Conservation (phyloP, 1,140 invertebrate genomes). For the Physella acuta region DNA sequence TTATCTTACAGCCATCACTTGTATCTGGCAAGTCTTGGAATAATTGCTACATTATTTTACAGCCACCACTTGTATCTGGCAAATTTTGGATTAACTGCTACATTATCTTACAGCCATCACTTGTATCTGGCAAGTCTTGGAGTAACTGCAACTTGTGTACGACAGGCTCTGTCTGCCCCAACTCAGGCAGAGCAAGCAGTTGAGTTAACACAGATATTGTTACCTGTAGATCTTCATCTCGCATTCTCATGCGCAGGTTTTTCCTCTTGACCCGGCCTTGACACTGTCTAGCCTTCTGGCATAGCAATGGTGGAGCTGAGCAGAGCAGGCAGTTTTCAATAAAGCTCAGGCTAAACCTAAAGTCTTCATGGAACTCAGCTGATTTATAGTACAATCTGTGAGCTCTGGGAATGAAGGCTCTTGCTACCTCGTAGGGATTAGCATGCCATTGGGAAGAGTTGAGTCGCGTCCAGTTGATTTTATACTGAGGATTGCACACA, state of each 20-base stretch:
- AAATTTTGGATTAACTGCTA: too few relatives aligned
- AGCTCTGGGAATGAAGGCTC: conserved; percentile 34
- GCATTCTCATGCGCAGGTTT: conserved; percentile 24
- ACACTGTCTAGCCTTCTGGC: conserved; percentile 31
- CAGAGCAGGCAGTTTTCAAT: conserved; percentile 32
- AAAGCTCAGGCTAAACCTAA: conserved; percentile 31
- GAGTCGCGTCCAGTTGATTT: conserved; percentile 30
- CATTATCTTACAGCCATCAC: conserved; percentile 14
- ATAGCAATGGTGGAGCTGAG: conserved; percentile 15
- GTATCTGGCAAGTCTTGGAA: too few relatives aligned
- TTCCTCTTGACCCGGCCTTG: conserved; percentile 28
- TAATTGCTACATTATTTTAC: conserved; percentile 10
- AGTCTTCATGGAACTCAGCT: conserved; percentile 37
- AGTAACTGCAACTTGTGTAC: conserved; percentile 19
- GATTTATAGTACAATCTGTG: conserved; percentile 37
- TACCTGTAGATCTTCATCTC: conserved; percentile 22
- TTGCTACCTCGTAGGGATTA: conserved; percentile 36
- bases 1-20: too few relatives aligned
- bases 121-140: neutral
- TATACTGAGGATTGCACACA: conserved; percentile 27
- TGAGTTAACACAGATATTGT: conserved; percentile 21
- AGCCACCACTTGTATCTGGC: too few relatives aligned
- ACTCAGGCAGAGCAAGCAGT: conserved; percentile 18
- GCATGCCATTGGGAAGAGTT: conserved; percentile 29
- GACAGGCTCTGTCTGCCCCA: conserved; percentile 20